Evolutionary conservation across 2,113 vertebrate species (phyloP).

Genomic region (Calidris pygmaea): DNA sequence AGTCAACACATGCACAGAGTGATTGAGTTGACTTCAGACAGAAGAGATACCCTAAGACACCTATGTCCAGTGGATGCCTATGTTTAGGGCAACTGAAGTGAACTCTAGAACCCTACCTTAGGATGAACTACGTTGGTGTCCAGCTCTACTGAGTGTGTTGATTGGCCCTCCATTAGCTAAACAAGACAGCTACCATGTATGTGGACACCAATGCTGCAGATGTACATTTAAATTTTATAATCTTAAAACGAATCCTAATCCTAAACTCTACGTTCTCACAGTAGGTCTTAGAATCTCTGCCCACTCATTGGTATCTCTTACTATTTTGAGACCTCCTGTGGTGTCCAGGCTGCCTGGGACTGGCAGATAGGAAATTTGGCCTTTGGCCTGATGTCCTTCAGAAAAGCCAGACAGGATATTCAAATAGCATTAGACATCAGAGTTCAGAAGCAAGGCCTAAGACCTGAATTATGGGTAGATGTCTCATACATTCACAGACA

Average conservation of each 20-base stretch:
- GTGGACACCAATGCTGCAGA: not conserved
- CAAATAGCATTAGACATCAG: fast-evolving
- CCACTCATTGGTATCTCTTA: not conserved
- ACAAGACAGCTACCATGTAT: not conserved
- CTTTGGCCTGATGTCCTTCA: not conserved
- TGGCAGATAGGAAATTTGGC: not conserved
- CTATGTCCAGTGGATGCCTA: not conserved
- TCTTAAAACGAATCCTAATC: not conserved
- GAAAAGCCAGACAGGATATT: not conserved
- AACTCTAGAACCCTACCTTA: not conserved
- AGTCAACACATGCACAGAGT: not conserved
- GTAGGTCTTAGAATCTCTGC: not conserved
- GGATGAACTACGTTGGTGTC: not conserved
- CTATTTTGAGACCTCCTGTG: not conserved
- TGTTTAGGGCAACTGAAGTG: not conserved
- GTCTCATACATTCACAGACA: not conserved
- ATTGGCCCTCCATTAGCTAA: not conserved
- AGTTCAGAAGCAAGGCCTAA: not conserved
- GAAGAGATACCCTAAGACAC: not conserved
- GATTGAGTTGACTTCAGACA: not conserved
- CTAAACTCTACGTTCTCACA: not conserved
- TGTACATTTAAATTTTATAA: fast-evolving
- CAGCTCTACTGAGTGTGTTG: not conserved
- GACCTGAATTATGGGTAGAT: no score
- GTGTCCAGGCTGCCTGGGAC: not conserved